Percentiles rank a stretch among this genome's conserved stretches.
phyloP scores from a whole-genome alignment of 2,113 vertebrate species.

The Dissostichus mawsoni region DNA sequence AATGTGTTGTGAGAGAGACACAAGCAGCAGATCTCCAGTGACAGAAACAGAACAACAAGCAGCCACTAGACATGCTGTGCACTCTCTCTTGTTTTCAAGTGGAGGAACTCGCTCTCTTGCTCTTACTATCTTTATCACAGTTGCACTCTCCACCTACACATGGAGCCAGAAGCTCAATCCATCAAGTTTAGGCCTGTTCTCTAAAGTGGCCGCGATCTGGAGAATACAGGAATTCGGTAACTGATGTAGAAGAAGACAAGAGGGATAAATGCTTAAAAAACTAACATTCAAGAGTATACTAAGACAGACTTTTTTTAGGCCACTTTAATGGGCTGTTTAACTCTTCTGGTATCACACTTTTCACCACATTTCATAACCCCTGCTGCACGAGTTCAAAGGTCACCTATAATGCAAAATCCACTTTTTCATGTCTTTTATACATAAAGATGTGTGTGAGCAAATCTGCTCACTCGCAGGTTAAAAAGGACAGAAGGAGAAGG shows the following conservation, averaged over 20 bases:
- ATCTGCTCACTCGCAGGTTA: too few relatives aligned
- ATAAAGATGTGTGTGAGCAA: too few relatives aligned
- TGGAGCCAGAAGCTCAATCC: conserved; percentile 56
- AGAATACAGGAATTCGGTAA: conserved; percentile 13
- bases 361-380: neutral
- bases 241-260: neutral
- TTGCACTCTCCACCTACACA: conserved; percentile 77
- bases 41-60: conserved; percentile 47
- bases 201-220: conserved; percentile 37
- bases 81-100: conserved; percentile 67
- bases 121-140: conserved; percentile 78
- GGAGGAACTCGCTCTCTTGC: conserved; percentile 65
- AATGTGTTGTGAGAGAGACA: conserved; percentile 36
- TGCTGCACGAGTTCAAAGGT: too few relatives aligned
- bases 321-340: too few relatives aligned
- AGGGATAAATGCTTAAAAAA: neutral
- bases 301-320: neutral
- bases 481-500: too few relatives aligned
- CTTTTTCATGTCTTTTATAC: too few relatives aligned
- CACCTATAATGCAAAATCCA: too few relatives aligned
- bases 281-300: neutral
- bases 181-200: conserved; percentile 63
- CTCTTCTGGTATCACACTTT: neutral
- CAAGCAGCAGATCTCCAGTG: conserved; percentile 35
- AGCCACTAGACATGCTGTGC: conserved; percentile 65